Evolutionary conservation across 2,797 vertebrate species (phyloP).

Genomic region (Pangasius djambal): DNA sequence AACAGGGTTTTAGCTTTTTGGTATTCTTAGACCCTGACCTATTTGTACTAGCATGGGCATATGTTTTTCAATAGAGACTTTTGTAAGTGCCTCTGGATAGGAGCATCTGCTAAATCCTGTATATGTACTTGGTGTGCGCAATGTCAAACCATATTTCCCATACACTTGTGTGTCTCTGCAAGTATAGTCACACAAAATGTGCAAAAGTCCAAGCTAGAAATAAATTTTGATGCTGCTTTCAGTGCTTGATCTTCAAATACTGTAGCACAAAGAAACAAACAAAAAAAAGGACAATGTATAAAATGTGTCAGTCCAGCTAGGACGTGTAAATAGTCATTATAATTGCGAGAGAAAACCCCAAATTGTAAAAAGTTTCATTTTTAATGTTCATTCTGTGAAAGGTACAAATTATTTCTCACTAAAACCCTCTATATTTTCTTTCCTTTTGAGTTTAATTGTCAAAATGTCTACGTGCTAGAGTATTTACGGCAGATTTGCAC

Average conservation of each 20-base stretch:
- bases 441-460: not conserved
- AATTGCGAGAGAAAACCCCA: not conserved
- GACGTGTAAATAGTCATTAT: not conserved
- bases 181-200: not conserved
- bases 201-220: not conserved
- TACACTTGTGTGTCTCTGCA: not conserved
- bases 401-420: not conserved
- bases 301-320: not conserved
- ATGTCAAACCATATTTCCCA: not conserved
- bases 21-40: conserved; percentile 8
- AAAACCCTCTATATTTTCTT: not conserved
- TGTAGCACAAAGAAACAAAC: not conserved
- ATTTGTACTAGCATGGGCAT: not conserved
- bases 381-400: not conserved
- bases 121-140: not conserved
- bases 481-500: not conserved
- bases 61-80: not conserved
- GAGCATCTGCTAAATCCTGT: not conserved
- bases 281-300: not conserved
- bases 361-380: not conserved
- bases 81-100: not conserved
- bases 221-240: not conserved
- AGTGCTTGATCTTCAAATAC: not conserved
- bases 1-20: not conserved
- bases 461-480: not conserved